A percentile compares a stretch with the other conserved stretches of the same genome.
Conservation (phyloP, 2,797 vertebrate species). For the Momotus momota region DNA sequence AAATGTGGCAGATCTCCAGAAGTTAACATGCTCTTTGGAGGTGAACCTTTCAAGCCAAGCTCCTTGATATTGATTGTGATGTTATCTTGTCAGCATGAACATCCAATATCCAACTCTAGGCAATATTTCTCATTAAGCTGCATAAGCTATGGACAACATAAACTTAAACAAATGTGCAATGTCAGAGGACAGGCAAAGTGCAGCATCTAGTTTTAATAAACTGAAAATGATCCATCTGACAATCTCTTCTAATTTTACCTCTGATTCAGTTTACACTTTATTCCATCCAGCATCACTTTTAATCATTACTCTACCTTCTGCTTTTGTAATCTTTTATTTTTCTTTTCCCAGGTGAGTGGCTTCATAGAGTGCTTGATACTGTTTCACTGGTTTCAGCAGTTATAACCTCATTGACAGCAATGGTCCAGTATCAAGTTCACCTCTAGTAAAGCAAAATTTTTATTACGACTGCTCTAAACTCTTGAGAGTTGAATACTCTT, state of each 20-base stretch:
- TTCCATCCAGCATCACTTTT: not conserved
- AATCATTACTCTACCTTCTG: not conserved
- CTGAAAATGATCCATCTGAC: not conserved
- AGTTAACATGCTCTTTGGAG: constrained; percentile 40
- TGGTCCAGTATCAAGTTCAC: not conserved
- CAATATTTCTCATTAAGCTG: constrained; percentile 57
- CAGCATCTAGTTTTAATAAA: constrained; percentile 17
- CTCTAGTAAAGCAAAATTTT: not conserved
- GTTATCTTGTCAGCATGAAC: constrained; percentile 48
- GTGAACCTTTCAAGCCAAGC: constrained; percentile 28
- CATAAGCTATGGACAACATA: not conserved
- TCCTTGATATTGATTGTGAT: constrained; percentile 47
- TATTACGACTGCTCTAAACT: not conserved
- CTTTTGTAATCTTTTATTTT: not conserved
- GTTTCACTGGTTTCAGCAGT: not conserved
- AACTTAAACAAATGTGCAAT: constrained; percentile 39
- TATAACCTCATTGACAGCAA: not conserved
- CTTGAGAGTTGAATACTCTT: not conserved
- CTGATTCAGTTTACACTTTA: not conserved
- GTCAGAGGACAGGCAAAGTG: constrained; percentile 11
- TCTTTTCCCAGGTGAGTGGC: not conserved
- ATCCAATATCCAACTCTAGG: constrained; percentile 24
- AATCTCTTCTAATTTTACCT: not conserved
- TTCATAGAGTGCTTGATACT: not conserved
- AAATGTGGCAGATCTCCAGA: constrained; percentile 22